Evolutionary conservation across 2,797 vertebrate genomes (phyloP).

Genomic region (Galagoides demidoff): DNA sequence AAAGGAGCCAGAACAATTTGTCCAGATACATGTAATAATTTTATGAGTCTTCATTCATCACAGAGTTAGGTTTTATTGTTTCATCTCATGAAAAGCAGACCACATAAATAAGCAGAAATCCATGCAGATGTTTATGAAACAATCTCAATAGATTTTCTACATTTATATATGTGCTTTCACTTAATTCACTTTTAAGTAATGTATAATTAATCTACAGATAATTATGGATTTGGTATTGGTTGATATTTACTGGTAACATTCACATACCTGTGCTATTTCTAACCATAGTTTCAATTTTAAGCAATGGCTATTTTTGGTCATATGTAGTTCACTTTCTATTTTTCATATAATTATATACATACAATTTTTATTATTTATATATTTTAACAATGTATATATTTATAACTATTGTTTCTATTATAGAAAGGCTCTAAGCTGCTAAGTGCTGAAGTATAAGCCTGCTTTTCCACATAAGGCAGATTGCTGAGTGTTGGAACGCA

Average conservation of each 20-base stretch:
- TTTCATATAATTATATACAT: not conserved
- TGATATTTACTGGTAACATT: not conserved
- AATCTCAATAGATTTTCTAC: not conserved
- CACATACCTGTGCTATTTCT: not conserved
- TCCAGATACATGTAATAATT: not conserved
- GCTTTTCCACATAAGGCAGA: not conserved
- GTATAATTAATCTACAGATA: not conserved
- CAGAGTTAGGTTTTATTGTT: not conserved
- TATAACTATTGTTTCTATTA: conserved; percentile 27
- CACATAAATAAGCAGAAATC: not conserved
- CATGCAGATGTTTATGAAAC: not conserved
- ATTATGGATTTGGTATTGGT: not conserved
- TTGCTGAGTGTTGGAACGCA: not conserved
- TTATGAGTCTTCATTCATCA: not conserved
- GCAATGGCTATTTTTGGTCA: not conserved
- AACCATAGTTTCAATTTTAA: conserved; percentile 6
- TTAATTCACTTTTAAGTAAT: conserved; percentile 6
- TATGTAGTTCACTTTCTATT: not conserved
- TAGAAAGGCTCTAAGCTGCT: not conserved
- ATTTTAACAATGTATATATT: not conserved
- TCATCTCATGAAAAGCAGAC: not conserved
- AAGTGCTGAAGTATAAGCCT: not conserved
- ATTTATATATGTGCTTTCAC: conserved; percentile 37
- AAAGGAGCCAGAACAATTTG: not conserved
- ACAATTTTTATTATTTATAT: not conserved